These are phyloP conservation scores for Leptarthrus brevirostris DNA, from an alignment of 2,888 invertebrate species.

Conservation along the genomic window DNA sequence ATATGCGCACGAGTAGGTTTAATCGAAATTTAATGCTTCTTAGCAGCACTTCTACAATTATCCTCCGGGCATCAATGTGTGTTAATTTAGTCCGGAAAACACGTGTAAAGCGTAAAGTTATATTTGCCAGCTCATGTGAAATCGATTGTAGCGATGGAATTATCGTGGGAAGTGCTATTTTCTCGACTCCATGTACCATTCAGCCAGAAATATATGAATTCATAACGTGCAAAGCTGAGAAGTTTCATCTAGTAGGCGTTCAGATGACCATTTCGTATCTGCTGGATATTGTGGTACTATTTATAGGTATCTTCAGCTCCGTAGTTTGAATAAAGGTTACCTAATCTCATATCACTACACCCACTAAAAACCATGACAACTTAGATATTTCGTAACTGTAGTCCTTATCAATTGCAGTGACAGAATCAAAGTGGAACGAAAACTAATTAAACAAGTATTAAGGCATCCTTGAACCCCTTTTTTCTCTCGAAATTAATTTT, in stretches of 20 bases:
- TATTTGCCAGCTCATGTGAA: neutral
- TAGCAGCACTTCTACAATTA: constrained; percentile 29
- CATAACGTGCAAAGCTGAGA: no score
- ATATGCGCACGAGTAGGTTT: constrained; percentile 32
- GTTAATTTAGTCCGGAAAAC: constrained; percentile 37
- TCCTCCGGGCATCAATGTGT: constrained; percentile 29
- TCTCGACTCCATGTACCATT: no score
- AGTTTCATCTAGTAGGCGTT: no score
- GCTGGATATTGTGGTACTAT: no score
- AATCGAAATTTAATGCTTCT: constrained; percentile 36
- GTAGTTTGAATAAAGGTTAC: no score
- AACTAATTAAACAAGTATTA: constrained; percentile 39
- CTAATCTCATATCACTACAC: no score
- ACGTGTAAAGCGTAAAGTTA: constrained; percentile 37
- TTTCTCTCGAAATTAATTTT: constrained; percentile 26
- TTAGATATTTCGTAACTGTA: no score
- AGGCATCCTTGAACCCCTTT: constrained; percentile 24
- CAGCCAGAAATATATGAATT: no score
- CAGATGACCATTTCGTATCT: no score
- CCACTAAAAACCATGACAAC: no score
- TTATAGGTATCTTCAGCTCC: no score
- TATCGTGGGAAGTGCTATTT: neutral
- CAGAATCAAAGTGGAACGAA: constrained; percentile 4
- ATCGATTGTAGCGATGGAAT: no score
- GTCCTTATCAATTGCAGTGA: constrained; percentile 32